Evolutionary conservation across 2,797 vertebrate genomes (phyloP).

Genomic region (Typhlichthys eigenmanni): DNA sequence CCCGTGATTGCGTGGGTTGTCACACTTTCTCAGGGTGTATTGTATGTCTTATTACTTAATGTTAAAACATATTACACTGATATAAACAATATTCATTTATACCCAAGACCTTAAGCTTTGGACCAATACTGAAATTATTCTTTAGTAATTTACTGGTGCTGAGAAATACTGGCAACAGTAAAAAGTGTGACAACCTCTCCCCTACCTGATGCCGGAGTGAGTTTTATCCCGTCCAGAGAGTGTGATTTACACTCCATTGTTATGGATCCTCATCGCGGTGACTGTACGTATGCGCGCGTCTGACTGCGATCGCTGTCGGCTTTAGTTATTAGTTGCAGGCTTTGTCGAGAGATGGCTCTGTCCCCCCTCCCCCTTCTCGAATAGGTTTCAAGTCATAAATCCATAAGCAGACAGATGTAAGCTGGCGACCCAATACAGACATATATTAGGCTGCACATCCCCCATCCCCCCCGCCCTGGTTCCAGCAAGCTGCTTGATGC

Average conservation of each 20-base stretch:
- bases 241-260: constrained; percentile 79
- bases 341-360: constrained; percentile 70
- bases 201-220: constrained; percentile 66
- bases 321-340: constrained; percentile 82
- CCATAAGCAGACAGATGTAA: constrained; percentile 83
- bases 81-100: no score
- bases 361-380: constrained; percentile 38
- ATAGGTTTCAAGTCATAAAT: constrained; percentile 81
- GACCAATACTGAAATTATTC: no score
- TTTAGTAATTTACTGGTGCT: no score
- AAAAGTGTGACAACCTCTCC: no score
- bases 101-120: no score
- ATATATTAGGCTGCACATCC: constrained; percentile 72
- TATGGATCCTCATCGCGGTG: constrained; percentile 62
- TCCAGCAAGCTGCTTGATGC: constrained; percentile 74
- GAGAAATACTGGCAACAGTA: no score
- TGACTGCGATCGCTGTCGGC: constrained; percentile 74
- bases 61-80: no score
- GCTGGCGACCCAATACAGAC: constrained; percentile 79
- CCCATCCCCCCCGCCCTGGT: constrained; percentile 45
- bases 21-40: no score
- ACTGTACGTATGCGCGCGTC: constrained; percentile 45
- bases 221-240: constrained; percentile 76
- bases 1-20: no score
- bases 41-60: no score